Base-by-base conservation (phyloP, 2,888 invertebrate species). In the Mythimna vitellina region DNA sequence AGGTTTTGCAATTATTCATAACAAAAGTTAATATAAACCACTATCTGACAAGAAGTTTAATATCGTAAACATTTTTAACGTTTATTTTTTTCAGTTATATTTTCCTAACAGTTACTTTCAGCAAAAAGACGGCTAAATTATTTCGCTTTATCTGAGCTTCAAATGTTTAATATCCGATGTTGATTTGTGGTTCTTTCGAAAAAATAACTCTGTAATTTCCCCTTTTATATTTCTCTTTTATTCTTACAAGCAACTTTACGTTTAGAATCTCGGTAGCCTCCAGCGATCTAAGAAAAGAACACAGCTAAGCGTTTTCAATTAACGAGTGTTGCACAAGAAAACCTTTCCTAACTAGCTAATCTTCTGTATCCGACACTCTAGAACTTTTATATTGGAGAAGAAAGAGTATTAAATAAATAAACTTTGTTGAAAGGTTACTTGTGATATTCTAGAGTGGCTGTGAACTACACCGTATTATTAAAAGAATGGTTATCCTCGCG, bases 91-190 rank as follows among this genome's bases (percentile, higher is more conserved):
- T n/a, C 32, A 49, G 20, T 53, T 42, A 65, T 42, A 35, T 54
- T 51, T 66, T 46, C 32, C 17, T n/a, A 42, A 12, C 42, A 22
- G 42, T 61, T 46, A 42, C 42, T 65, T 62, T 49, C 42, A 14
- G 46, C 25, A 46, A n/a, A 65, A 70, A 67, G 7, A 68, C 25
- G 58, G 64, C 22, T 29, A 54, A 58, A 70, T 60, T 54, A 3
- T 65, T 38, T 29, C 6, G 3, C 42, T 53, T 66, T 57, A 71
- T 38, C 38, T 64, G 53, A 69, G 60, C 66, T 32, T 32, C 29
- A 61, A 77, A 82, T 70, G 66, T 66, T 82, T 80, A 70, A 82
- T 80, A 74, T 80, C 73, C 80, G 73, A 70, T 80, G 64, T 68
- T 77, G 67, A 72, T 82, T 82, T 69, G 80, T 29, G 62, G 53